phyloP scores from a whole-genome alignment of 2,888 invertebrate species.

The Galeruca laticollis region DNA sequence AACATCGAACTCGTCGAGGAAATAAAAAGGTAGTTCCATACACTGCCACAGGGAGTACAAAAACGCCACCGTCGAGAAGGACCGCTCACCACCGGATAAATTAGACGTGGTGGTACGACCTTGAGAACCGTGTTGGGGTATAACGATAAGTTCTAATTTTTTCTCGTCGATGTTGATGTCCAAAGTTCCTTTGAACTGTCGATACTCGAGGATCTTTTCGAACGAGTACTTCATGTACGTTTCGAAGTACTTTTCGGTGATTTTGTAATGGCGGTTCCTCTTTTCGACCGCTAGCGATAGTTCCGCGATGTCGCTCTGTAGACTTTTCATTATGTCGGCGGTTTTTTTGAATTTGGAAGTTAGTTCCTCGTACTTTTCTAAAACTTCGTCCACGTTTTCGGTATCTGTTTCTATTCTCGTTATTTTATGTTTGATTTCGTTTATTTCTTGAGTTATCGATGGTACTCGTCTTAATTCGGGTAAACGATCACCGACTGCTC shows the following conservation, averaged over 20 bases:
- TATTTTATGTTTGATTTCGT: constrained; percentile 66
- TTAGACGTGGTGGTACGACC: constrained; percentile 72
- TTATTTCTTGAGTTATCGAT: constrained; percentile 64
- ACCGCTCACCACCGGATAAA: constrained; percentile 95
- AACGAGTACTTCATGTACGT: constrained; percentile 67
- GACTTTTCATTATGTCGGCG: constrained; percentile 55
- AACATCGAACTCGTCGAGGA: constrained; percentile 97
- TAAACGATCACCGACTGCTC: constrained; percentile 67
- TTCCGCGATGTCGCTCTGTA: constrained; percentile 54
- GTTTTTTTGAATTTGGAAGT: constrained; percentile 59
- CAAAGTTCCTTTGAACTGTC: constrained; percentile 74
- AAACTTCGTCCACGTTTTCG: constrained; percentile 55
- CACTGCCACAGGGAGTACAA: constrained; percentile 94
- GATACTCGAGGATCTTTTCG: constrained; percentile 69
- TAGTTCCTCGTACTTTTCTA: constrained; percentile 59
- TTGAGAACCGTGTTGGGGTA: constrained; percentile 69
- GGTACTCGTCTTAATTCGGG: constrained; percentile 64
- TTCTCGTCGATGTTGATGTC: constrained; percentile 68
- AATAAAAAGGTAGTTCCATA: constrained; percentile 91
- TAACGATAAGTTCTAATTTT: constrained; percentile 69
- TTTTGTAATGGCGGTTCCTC: constrained; percentile 62
- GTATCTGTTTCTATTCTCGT: constrained; percentile 64
- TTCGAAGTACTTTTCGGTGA: constrained; percentile 64
- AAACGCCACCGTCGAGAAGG: constrained; percentile 95
- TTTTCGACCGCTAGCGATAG: constrained; percentile 55